Evolutionary conservation across 2,113 vertebrate species (phyloP), one percentile per base, ranked within the genome.

Genomic region (Raja brachyura): DNA sequence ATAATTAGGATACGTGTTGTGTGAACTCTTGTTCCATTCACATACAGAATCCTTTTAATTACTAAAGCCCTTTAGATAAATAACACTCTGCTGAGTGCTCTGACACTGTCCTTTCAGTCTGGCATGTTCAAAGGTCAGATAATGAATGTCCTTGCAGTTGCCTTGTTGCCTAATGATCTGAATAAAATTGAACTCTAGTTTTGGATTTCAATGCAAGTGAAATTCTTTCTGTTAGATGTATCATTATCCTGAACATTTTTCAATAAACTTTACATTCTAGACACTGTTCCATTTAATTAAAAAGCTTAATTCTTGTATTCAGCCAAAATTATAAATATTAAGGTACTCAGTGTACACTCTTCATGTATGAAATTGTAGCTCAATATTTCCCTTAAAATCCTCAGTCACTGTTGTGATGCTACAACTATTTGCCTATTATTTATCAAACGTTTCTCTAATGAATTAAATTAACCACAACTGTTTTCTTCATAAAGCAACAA

Each of bases 111-210:
- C 94, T 93, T 90, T 95, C 95, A 63, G 94, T 93, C 88, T 11
- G 94, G 93, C 95, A 94, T 94, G 95, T 96, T 96, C 96, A 0
- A 94, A 94, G 94, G 94, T 96, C 95, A 95, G 93, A 94, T 93
- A 79, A 93, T 83, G 88, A 79, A 93, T 83, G 88, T 90, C 93
- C 93, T 90, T 94, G 94, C 93, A 83, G 93, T 63, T 83, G 93
- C 3, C 85, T 86, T 76, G 94, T 94, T 63, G 33, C 94, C 3
- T 11, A 25, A 54, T 25, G 79, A 83, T 83, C 7, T 25, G 25
- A 83, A 13, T 54, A 59, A 10, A 83, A 79, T 6, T 0, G 13
- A 79, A 25, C 48, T 22, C n/a, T n/a, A n/a, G n/a, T n/a, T n/a
- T 56, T 81, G 78, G 78, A 56, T 81, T 54, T 86, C 83, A 31